Evolutionary conservation across 2,113 vertebrate genomes (phyloP), one percentile per base, ranked within the genome.

Genomic region (Chrysemys picta): DNA sequence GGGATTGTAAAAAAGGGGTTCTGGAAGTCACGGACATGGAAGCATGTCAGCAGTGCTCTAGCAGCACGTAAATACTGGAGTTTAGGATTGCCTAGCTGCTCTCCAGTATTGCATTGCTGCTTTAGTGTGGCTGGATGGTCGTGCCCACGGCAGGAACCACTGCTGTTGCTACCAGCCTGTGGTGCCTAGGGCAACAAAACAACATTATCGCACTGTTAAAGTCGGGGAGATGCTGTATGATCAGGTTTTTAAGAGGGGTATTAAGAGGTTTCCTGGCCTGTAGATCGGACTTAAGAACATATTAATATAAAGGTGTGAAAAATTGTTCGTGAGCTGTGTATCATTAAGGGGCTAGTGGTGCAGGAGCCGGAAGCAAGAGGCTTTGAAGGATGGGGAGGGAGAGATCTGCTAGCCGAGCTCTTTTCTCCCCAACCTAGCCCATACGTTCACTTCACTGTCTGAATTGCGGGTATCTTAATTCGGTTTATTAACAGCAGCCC

Each of bases 51-150:
- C 96, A 95, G 94, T 98, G 97, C 98, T 97, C 95, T 98, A 98
- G 98, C 98, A 98, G 98, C 98, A 99, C 98, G 97, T 98, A 98
- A 98, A 98, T 98, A 98, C 98, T 98, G 98, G 98, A 98, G 98
- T 98, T 96, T 93, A 95, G 96, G 94, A 97, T 96, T 87, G 86
- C 91, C 82, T 96, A 88, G n/a, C 93, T 97, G 96, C 93, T 97
- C 98, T 99, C 98, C 98, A 98, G 98, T 98, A 98, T 98, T 99
- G 94, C 98, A 96, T 98, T 98, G 98, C 98, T 99, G 98, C 98
- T 99, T 95, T 97, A 98, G 98, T 98, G 98, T 97, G 96, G 98
- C 97, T 98, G 95, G 95, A 98, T 94, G 91, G 90, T 3, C 0
- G 93, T 96, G 87, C 87, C 53, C 84, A 47, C 57, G 0, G 5